Percentiles rank a stretch among this genome's conserved stretches.
These are phyloP conservation scores for Varanus komodoensis DNA, from an alignment of 2,113 vertebrate genomes.

Conservation along the genomic window DNA sequence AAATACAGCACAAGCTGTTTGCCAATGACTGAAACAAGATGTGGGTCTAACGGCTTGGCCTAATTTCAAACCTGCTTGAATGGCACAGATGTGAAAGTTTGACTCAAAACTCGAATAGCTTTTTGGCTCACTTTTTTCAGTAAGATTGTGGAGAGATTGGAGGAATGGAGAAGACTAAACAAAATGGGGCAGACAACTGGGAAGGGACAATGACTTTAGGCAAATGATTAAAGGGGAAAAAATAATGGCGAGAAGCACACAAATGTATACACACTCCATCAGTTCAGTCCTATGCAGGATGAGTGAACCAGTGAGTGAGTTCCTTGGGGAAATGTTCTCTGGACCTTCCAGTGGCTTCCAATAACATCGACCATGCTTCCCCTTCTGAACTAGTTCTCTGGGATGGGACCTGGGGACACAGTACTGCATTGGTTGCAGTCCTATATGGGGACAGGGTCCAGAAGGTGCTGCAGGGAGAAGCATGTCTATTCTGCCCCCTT, in stretches of 20 bases:
- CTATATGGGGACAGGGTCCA: too few species aligned
- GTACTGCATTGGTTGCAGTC: too few species aligned
- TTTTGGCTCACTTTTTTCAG: slow-evolving; percentile 63
- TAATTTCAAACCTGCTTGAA: slow-evolving; percentile 66
- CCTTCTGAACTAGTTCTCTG: too few species aligned
- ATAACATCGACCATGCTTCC: too few species aligned
- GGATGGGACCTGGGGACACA: too few species aligned
- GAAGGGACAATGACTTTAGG: slow-evolving; percentile 60
- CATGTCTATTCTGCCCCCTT: too few species aligned
- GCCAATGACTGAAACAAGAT: slow-evolving; percentile 55
- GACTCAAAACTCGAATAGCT: slow-evolving; percentile 51
- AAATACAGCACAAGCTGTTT: slow-evolving; percentile 53
- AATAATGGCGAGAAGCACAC: slow-evolving; percentile 9
- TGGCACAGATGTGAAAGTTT: slow-evolving; percentile 69
- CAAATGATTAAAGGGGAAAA: slow-evolving; percentile 37
- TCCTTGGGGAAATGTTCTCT: too few species aligned
- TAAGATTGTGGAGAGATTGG: slow-evolving; percentile 63
- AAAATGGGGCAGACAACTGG: slow-evolving; percentile 35
- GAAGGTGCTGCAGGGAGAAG: too few species aligned
- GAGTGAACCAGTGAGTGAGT: not conserved
- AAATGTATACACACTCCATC: accelerated
- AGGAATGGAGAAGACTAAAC: slow-evolving; percentile 27
- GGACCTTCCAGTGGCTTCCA: too few species aligned
- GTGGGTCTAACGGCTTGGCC: slow-evolving; percentile 66
- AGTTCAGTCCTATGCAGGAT: slow-evolving; percentile 2